phyloP scores from a whole-genome alignment of 2,113 vertebrate species.

The Andinoacara biseriatus region DNA sequence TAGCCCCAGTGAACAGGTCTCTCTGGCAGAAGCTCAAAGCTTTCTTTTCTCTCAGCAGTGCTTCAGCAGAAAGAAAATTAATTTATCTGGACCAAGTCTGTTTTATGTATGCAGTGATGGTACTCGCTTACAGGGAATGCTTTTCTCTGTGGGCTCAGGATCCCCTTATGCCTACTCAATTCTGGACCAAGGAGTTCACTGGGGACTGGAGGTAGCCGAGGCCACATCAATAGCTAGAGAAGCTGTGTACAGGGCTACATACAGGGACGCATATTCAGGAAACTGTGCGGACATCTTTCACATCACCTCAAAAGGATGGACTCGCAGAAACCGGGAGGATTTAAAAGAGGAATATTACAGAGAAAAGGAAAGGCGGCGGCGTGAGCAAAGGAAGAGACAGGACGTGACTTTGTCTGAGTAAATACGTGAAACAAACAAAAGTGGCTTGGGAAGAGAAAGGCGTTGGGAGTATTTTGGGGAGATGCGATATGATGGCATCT shows the following conservation, averaged over 20 bases:
- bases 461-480: slow-evolving; percentile 32
- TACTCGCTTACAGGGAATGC: slow-evolving; percentile 78
- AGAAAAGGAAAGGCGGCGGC: slow-evolving; percentile 61
- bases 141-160: slow-evolving; percentile 89
- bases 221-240: slow-evolving; percentile 82
- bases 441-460: slow-evolving; percentile 27
- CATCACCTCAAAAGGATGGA: slow-evolving; percentile 83
- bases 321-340: slow-evolving; percentile 75
- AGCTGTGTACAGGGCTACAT: slow-evolving; percentile 85
- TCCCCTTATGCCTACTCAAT: slow-evolving; percentile 88
- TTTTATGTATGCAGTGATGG: slow-evolving; percentile 89
- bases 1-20: slow-evolving; percentile 2
- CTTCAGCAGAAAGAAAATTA: not conserved
- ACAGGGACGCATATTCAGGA: slow-evolving; percentile 88
- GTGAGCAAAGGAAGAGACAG: slow-evolving; percentile 24
- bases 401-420: slow-evolving; percentile 17
- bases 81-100: slow-evolving; percentile 77
- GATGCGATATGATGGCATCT: slow-evolving; percentile 34
- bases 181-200: slow-evolving; percentile 81
- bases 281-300: slow-evolving; percentile 87
- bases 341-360: slow-evolving; percentile 80
- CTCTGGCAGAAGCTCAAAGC: slow-evolving; percentile 3
- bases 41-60: not conserved
- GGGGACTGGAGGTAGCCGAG: slow-evolving; percentile 78
- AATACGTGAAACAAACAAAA: slow-evolving; percentile 47